phyloP scores from a whole-genome alignment of 2,113 vertebrate genomes.

The Melanocharis versteri region DNA sequence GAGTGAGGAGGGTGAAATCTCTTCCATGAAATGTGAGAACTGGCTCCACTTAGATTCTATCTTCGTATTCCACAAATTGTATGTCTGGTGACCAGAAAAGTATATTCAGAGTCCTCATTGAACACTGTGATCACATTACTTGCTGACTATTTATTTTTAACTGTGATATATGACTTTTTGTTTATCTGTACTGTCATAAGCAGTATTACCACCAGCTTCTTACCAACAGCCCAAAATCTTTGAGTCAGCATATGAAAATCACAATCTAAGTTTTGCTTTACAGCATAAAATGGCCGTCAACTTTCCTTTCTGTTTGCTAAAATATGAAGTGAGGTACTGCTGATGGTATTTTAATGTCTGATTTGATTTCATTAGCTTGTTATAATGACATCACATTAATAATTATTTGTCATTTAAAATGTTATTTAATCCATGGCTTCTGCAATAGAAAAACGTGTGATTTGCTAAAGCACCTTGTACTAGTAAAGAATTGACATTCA shows the following conservation, averaged over 20 bases:
- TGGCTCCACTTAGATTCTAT: not conserved
- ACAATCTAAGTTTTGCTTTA: not conserved
- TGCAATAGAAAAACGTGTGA: not conserved
- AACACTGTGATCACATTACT: not conserved
- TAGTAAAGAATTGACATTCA: not conserved
- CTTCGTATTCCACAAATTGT: not conserved
- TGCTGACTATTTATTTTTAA: not conserved
- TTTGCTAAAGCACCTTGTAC: not conserved
- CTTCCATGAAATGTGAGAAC: not conserved
- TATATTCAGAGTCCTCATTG: not conserved
- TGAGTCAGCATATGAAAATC: not conserved
- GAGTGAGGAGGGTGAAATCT: accelerated
- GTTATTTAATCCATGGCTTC: not conserved
- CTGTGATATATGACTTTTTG: not conserved
- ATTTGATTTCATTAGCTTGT: not conserved
- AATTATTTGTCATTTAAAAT: not conserved
- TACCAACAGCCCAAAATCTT: not conserved
- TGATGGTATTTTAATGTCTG: not conserved
- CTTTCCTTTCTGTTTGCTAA: not conserved
- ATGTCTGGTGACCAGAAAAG: not conserved
- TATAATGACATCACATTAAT: not conserved
- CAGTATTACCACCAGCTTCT: not conserved
- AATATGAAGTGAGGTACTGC: not conserved
- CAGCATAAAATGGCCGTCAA: not conserved
- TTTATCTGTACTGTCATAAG: not conserved